These are phyloP conservation scores for Dryadula phaetusa DNA, from an alignment of 2,888 invertebrate genomes.

Conservation along the genomic window DNA sequence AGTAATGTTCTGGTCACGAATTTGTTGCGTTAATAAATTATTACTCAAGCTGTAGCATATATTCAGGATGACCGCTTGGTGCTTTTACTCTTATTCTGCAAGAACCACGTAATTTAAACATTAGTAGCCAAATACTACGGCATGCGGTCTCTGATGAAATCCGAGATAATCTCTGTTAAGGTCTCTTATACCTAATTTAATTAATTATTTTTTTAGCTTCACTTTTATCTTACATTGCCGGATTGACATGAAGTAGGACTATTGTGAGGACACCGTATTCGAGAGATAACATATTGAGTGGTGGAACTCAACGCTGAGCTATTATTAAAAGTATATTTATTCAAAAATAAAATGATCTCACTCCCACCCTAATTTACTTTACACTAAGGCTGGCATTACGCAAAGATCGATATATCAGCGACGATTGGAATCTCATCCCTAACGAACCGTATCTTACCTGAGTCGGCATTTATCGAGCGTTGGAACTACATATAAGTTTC, in stretches of 20 bases:
- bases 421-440: conserved; percentile 58
- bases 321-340: neutral
- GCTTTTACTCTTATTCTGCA: too few relatives aligned
- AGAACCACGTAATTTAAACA: too few relatives aligned
- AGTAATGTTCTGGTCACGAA: conserved; percentile 25
- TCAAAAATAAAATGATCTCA: neutral
- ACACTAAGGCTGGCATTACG: neutral
- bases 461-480: conserved; percentile 62
- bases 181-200: too few relatives aligned
- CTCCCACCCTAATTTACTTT: neutral
- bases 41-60: neutral
- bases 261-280: too few relatives aligned
- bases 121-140: too few relatives aligned
- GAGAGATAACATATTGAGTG: too few relatives aligned
- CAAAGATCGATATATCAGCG: conserved; percentile 37
- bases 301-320: too few relatives aligned
- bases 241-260: too few relatives aligned
- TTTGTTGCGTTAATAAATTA: conserved; percentile 25
- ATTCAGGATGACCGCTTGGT: conserved; percentile 3
- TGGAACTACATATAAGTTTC: conserved; percentile 47
- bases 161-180: too few relatives aligned
- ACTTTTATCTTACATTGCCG: too few relatives aligned
- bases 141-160: too few relatives aligned
- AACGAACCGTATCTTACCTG: conserved; percentile 66
- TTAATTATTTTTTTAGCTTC: too few relatives aligned